Evolutionary conservation across 2,113 vertebrate genomes (phyloP).

Genomic region (Aegithalos caudatus): DNA sequence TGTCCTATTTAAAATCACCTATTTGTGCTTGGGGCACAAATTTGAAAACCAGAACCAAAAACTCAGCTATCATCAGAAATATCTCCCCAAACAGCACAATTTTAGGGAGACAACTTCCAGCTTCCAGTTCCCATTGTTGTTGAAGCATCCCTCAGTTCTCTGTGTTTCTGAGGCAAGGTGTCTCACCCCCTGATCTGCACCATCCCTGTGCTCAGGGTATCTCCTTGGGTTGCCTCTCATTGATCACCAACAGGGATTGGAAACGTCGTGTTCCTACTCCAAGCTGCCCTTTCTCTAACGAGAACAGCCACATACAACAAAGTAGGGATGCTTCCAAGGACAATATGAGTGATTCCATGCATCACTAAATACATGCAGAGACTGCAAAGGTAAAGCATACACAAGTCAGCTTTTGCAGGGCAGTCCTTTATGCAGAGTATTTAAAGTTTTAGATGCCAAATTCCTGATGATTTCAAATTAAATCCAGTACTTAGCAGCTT

Average conservation of each 20-base stretch:
- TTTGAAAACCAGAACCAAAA: not conserved
- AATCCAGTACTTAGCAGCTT: not conserved
- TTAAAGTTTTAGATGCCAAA: not conserved
- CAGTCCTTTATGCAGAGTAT: not conserved
- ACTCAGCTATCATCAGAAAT: not conserved
- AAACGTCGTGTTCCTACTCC: not conserved
- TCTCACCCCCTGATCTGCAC: not conserved
- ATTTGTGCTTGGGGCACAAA: not conserved
- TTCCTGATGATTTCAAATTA: not conserved
- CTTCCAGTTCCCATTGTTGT: not conserved
- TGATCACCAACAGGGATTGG: not conserved
- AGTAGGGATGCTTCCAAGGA: not conserved
- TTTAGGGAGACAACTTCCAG: not conserved
- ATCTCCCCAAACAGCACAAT: fast-evolving
- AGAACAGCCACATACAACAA: not conserved
- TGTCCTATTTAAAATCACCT: not conserved
- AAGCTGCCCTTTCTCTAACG: not conserved
- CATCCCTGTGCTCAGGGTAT: not conserved
- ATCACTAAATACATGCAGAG: not conserved
- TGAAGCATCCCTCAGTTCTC: not conserved
- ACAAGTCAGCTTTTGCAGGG: not conserved
- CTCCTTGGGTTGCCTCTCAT: not conserved
- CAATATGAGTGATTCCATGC: not conserved
- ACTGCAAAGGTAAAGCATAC: not conserved
- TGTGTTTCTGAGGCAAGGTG: not conserved